phyloP scores from a whole-genome alignment of 2,113 vertebrate species.

The Oreochromis spilurus region DNA sequence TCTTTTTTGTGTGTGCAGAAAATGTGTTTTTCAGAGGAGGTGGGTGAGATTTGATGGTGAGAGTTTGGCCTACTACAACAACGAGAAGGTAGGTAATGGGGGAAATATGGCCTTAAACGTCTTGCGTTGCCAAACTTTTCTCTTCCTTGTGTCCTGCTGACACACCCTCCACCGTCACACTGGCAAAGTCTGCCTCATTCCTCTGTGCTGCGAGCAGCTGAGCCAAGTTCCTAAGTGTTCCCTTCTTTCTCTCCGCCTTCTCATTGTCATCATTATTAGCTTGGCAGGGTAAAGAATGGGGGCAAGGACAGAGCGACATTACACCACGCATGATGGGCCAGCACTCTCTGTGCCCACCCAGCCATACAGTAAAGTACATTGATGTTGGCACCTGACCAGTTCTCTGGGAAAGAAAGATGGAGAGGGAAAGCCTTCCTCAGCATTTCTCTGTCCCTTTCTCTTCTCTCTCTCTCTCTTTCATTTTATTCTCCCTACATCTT shows the following conservation, averaged over 20 bases:
- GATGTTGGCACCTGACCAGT: slow-evolving; percentile 52
- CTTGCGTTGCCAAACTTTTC: not conserved
- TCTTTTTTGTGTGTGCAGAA: slow-evolving; percentile 67
- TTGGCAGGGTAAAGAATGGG: slow-evolving; percentile 27
- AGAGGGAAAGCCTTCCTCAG: slow-evolving; percentile 41
- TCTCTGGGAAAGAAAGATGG: not conserved
- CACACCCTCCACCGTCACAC: not conserved
- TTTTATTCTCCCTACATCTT: slow-evolving; percentile 30
- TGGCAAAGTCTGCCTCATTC: not conserved
- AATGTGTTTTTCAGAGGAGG: slow-evolving; percentile 88
- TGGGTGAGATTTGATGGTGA: slow-evolving; percentile 92
- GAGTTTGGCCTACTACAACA: slow-evolving; percentile 89
- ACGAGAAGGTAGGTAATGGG: slow-evolving; percentile 81
- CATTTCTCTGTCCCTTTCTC: slow-evolving; percentile 10
- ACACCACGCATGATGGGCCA: slow-evolving; percentile 34
- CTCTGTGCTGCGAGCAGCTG: not conserved
- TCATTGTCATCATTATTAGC: slow-evolving; percentile 46
- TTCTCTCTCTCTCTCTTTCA: not conserved
- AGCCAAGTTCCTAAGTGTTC: slow-evolving; percentile 12
- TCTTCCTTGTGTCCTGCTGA: not conserved
- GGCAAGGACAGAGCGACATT: slow-evolving; percentile 56
- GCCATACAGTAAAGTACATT: slow-evolving; percentile 42
- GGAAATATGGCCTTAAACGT: not conserved
- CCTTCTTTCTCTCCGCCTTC: not conserved
- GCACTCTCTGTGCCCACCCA: slow-evolving; percentile 25